Percentiles rank a stretch among this genome's conserved stretches.
phyloP scores from a whole-genome alignment of 1,140 invertebrate genomes.

The Pseudomyrmex flavicornis region DNA sequence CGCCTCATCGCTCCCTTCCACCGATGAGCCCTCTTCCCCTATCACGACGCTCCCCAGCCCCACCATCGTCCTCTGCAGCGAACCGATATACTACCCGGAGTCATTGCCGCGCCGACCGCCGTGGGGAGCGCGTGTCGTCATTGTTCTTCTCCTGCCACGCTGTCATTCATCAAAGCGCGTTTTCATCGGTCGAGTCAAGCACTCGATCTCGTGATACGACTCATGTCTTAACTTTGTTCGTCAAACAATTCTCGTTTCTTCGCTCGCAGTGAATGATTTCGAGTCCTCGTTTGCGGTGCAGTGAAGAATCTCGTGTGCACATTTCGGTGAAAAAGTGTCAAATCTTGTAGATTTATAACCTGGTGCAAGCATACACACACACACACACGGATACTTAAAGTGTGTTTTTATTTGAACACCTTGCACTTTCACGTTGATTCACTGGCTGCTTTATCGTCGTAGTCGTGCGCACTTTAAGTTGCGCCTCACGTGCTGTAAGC shows the following conservation, averaged over 20 bases:
- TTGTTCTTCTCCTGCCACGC: slow-evolving; percentile 47
- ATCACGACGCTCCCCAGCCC: slow-evolving; percentile 63
- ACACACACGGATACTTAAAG: slow-evolving; percentile 6
- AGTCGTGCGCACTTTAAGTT: neutral
- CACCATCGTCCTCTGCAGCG: slow-evolving; percentile 56
- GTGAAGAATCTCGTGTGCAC: neutral
- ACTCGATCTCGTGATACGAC: neutral
- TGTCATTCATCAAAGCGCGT: slow-evolving; percentile 46
- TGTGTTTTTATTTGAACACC: neutral
- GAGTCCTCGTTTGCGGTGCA: neutral
- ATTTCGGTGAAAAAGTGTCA: slow-evolving; percentile 9
- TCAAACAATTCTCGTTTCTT: neutral
- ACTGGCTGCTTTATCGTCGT: neutral
- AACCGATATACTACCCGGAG: slow-evolving; percentile 66
- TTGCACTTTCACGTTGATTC: neutral
- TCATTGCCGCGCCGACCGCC: slow-evolving; percentile 81
- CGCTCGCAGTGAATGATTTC: neutral
- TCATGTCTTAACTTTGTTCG: too few relatives aligned
- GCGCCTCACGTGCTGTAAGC: neutral
- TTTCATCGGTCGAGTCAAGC: too few relatives aligned
- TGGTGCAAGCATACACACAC: too few relatives aligned
- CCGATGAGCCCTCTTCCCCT: slow-evolving; percentile 53
- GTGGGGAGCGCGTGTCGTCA: slow-evolving; percentile 75
- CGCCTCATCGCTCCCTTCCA: slow-evolving; percentile 25
- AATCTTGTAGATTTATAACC: neutral